Base-by-base conservation (phyloP, 1,140 invertebrate species). In the Drosophila insularis region DNA sequence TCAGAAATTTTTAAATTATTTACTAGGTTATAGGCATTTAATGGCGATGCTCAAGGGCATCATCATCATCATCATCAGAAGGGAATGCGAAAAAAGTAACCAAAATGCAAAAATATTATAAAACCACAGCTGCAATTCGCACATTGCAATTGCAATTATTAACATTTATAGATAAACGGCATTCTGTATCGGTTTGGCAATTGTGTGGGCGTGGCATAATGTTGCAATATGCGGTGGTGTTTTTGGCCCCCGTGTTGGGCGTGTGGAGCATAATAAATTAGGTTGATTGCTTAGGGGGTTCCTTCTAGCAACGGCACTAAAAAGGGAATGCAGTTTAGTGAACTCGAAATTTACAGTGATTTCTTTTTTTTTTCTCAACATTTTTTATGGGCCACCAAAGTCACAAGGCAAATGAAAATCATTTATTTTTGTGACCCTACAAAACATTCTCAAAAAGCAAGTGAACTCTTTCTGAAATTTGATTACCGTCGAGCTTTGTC, bases 391-490 rank as follows among this genome's bases (percentile, higher is more conserved):
- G n/a, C 59, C 43, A 63, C 67, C 63, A 66, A 74, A 66, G n/a
- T 60, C 61, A 53, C 66, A 71, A 74, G 63, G 63, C 63, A 58
- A 74, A 69, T 56, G 64, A 19, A 65, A 76, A 75, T 50, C 70
- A 66, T 67, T 82, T 82, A 71, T 61, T 61, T 64, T 70, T 76
- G 71, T 35, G 66, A 74, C 60, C 72, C 66, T 50, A 56, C 37
- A 62, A 72, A 71, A 19, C 19, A 8, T 46, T 82, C 63, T 73
- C 54, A 74, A 70, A 80, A 65, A 68, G 68, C 63, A 58, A 76
- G 70, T 87, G 68, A 87, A 87, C 81, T 81, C 82, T 79, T 87
- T 87, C 14, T 35, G 55, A 58, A 67, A 82, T 82, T 79, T 87
- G 79, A 86, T 80, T 87, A 80, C 71, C 71, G 69, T 67, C 75